A percentile compares a stretch with the other conserved stretches of the same genome.
Conservation (phyloP, 2,113 vertebrate genomes). For the Thunnus maccoyii region DNA sequence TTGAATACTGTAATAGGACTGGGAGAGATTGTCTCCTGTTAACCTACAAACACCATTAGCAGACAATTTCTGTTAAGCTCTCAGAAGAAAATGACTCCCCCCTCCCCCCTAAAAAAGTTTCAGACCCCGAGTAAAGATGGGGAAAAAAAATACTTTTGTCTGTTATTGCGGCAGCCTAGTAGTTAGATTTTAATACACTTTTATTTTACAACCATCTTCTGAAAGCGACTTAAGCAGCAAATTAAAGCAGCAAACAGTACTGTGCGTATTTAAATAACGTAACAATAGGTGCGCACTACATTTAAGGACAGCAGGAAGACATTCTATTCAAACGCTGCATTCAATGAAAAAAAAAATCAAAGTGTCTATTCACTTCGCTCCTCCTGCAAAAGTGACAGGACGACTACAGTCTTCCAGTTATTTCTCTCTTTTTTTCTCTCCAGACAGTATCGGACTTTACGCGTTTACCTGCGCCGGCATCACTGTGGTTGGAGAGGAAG, state of each 20-base stretch:
- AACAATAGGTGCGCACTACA: conserved; percentile 41
- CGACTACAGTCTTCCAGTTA: neutral
- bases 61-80: conserved; percentile 50
- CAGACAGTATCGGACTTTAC: conserved; percentile 31
- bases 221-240: neutral
- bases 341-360: conserved; percentile 19
- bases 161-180: too few relatives aligned
- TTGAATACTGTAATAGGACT: conserved; percentile 79
- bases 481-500: conserved; percentile 78
- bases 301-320: conserved; percentile 21
- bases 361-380: conserved; percentile 15
- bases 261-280: conserved; percentile 8
- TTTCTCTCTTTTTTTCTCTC: neutral
- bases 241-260: neutral
- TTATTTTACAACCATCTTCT: neutral
- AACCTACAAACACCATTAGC: conserved; percentile 83
- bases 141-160: neutral
- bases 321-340: conserved; percentile 13
- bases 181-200: too few relatives aligned
- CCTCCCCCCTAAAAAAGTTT: conserved; percentile 57
- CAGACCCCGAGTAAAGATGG: neutral
- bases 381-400: conserved; percentile 17
- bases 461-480: conserved; percentile 83
- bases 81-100: conserved; percentile 39
- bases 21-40: conserved; percentile 64